A percentile compares a stretch with the other conserved stretches of the same genome.
Evolutionary conservation across 2,888 invertebrate genomes (phyloP).

Genomic region (Trichopria drosophilae): DNA sequence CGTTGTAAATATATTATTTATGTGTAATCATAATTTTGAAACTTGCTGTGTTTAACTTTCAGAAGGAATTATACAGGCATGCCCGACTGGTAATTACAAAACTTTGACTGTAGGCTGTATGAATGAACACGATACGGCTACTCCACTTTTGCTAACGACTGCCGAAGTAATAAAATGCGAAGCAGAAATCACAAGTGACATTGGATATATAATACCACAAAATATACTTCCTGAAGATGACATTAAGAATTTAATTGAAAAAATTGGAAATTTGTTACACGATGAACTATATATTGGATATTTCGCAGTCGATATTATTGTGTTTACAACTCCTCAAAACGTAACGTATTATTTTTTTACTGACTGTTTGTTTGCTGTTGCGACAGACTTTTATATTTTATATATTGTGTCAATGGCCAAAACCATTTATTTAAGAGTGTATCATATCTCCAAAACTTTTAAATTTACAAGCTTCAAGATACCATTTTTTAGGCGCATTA

Average conservation of each 20-base stretch:
- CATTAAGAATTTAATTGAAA: conserved; percentile 27
- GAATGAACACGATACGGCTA: conserved; percentile 40
- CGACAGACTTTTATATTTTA: no score
- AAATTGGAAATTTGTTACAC: conserved; percentile 27
- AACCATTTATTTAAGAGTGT: no score
- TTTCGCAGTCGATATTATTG: conserved; percentile 36
- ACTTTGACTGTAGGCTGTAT: conserved; percentile 37
- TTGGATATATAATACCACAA: conserved; percentile 38
- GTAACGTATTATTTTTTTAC: no score
- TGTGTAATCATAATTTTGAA: no score
- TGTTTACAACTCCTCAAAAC: no score
- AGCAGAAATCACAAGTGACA: conserved; percentile 32
- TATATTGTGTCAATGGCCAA: no score
- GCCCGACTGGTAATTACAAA: conserved; percentile 27
- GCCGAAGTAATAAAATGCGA: conserved; percentile 36
- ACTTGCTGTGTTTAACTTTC: no score
- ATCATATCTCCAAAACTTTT: no score
- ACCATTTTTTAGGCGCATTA: no score
- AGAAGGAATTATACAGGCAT: conserved; percentile 37
- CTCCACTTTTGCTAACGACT: conserved; percentile 28
- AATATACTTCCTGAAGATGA: conserved; percentile 23
- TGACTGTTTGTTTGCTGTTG: no score
- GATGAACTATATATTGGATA: conserved; percentile 36
- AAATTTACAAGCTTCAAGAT: no score
- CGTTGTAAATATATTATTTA: no score